phyloP scores from a whole-genome alignment of 2,113 vertebrate species.

The Anseranas semipalmata region DNA sequence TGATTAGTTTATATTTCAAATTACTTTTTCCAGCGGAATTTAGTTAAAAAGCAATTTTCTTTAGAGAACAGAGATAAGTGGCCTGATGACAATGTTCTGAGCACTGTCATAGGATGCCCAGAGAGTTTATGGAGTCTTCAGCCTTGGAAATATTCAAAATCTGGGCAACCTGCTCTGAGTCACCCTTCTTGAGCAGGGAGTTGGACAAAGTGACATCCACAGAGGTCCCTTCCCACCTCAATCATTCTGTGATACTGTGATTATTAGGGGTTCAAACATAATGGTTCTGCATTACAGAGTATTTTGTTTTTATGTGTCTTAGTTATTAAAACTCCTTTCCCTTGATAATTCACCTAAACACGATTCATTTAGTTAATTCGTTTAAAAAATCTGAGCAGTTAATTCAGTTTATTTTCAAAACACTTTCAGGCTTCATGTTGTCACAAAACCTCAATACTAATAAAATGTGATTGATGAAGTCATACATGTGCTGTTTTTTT shows the following conservation, averaged over 20 bases:
- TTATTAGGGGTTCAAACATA: neutral
- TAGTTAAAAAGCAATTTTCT: neutral
- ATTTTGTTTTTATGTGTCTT: neutral
- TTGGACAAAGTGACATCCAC: neutral
- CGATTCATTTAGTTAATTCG: neutral
- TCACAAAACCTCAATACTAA: neutral
- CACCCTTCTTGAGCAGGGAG: neutral
- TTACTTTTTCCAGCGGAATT: neutral
- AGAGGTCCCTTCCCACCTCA: neutral
- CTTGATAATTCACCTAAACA: neutral
- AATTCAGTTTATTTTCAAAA: neutral
- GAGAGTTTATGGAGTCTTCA: rapidly evolving
- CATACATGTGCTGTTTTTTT: neutral
- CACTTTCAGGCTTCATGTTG: neutral
- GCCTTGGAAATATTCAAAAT: neutral
- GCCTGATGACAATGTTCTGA: neutral
- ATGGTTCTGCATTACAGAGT: neutral
- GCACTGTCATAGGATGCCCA: rapidly evolving
- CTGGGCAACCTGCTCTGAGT: neutral
- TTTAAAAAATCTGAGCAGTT: neutral
- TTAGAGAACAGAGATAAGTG: neutral
- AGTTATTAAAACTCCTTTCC: neutral
- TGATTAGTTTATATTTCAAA: neutral
- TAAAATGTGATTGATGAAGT: neutral
- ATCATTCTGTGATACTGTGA: neutral